These are phyloP conservation scores for Cepaea nemoralis DNA, from an alignment of 1,140 invertebrate genomes.

Conservation along the genomic window DNA sequence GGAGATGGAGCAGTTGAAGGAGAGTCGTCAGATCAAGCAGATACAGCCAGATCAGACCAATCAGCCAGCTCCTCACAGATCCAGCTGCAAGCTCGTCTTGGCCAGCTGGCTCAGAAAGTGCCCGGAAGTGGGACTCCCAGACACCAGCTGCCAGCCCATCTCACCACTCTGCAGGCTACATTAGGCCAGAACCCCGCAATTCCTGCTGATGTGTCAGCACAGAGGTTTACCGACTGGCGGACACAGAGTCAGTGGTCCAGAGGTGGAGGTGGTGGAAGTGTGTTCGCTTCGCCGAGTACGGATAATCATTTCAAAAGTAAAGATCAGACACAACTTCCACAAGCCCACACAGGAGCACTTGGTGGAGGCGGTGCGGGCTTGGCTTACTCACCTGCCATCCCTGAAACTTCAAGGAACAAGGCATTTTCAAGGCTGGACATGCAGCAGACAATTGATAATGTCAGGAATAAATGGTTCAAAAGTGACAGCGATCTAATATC, in stretches of 20 bases:
- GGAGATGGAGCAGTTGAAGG: slow-evolving; percentile 47
- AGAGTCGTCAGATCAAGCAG: slow-evolving; percentile 20
- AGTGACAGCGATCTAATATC: slow-evolving; percentile 47
- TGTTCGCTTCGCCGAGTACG: neutral
- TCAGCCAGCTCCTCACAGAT: slow-evolving; percentile 26
- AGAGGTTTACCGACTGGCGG: slow-evolving; percentile 32
- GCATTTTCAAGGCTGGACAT: slow-evolving; percentile 61
- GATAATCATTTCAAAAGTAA: neutral
- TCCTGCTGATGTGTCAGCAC: slow-evolving; percentile 30
- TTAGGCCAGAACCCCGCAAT: slow-evolving; percentile 10
- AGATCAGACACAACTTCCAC: neutral
- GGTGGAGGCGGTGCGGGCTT: neutral
- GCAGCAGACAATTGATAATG: slow-evolving; percentile 64
- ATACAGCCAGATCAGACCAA: slow-evolving; percentile 1
- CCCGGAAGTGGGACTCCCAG: neutral
- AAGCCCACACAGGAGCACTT: neutral
- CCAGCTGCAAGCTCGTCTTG: slow-evolving; percentile 37
- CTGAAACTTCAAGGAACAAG: slow-evolving; percentile 14
- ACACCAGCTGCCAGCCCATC: slow-evolving; percentile 15
- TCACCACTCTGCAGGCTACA: slow-evolving; percentile 2
- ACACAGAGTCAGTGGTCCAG: slow-evolving; percentile 8
- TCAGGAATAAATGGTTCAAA: slow-evolving; percentile 61
- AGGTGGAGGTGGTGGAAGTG: neutral
- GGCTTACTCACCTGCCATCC: neutral
- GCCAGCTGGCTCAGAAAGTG: slow-evolving; percentile 17